Base-by-base conservation (phyloP, 1,140 invertebrate genomes). In the Drosophila bocki region DNA sequence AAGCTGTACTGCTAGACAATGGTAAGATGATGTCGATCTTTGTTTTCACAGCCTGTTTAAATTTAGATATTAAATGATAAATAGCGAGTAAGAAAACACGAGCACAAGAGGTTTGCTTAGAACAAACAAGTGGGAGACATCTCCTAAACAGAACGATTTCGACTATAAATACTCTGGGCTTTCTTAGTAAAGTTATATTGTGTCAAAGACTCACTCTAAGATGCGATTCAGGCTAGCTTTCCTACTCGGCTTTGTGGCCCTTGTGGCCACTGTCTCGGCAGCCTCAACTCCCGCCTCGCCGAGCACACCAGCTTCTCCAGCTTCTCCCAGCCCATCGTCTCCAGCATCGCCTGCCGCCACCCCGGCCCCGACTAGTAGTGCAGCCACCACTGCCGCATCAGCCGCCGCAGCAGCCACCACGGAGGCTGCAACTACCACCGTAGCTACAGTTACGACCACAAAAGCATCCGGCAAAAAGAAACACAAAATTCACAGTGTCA, bases 91-190 rank as follows among this genome's bases (percentile, higher is more conserved):
- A 9, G 15, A 19, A 61, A 33, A 71, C 44, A 48, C 4, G 2
- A 15, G n/a, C 15, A 9, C 3, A 11, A 13, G 12, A 1, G n/a
- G n/a, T 62, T 63, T 59, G 60, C 60, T 59, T 5, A n/a, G 13
- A 32, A 42, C 54, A 64, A 64, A 64, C 29, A 42, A 44, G 15
- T 6, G 6, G 8, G 7, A 42, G 12, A 42, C 17, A 61, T 61
- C 37, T 42, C 12, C 15, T 6, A 33, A 17, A 0, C 8, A 15
- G 53, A n/a, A 26, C 33, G 15, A 22, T 33, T 42, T 42, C 13
- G 29, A 5, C 29, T 64, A 33, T 63, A 63, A 63, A 60, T 61
- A 61, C 62, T 17, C 4, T 7, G 56, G 19, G 3, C 19, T 61
- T 7, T 19, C 7, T 7, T 5, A 13, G 15, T 13, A 32, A 8